Percentiles rank a stretch among this genome's conserved stretches.
Conservation (phyloP, 2,113 vertebrate species). For the Channa maculata region DNA sequence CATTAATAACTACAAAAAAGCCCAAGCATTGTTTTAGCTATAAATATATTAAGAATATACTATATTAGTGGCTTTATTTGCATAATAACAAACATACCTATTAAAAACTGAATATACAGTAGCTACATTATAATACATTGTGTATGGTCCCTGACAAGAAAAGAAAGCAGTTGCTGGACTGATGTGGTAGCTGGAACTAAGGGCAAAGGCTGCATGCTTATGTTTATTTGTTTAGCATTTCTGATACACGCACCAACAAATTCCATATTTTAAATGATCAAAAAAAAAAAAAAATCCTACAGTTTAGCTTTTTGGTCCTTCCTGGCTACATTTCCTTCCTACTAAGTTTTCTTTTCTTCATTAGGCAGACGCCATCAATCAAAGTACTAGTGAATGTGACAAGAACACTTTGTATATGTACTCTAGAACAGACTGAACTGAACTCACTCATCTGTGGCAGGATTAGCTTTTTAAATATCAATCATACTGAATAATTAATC, state of each 20-base stretch:
- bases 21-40: conserved; percentile 36
- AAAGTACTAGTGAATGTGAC: conserved; percentile 28
- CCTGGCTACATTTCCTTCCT: background rate
- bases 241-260: background rate
- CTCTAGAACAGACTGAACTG: conserved; percentile 2
- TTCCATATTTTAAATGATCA: background rate
- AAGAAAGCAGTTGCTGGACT: background rate
- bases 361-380: conserved; percentile 33
- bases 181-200: background rate
- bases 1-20: background rate
- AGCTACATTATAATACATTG: background rate
- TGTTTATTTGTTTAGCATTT: background rate
- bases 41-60: conserved; percentile 61
- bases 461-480: conserved; percentile 60
- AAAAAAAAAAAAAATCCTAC: background rate
- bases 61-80: conserved; percentile 2
- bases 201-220: conserved; percentile 11
- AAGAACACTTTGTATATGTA: conserved; percentile 7
- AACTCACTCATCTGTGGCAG: conserved; percentile 40
- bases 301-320: background rate
- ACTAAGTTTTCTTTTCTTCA: background rate
- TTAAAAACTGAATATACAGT: conserved; percentile 14
- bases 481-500: conserved; percentile 31
- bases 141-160: conserved; percentile 6
- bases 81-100: conserved; percentile 26